Conservation (phyloP, 2,797 vertebrate genomes). For the Gymnothorax javanicus region DNA sequence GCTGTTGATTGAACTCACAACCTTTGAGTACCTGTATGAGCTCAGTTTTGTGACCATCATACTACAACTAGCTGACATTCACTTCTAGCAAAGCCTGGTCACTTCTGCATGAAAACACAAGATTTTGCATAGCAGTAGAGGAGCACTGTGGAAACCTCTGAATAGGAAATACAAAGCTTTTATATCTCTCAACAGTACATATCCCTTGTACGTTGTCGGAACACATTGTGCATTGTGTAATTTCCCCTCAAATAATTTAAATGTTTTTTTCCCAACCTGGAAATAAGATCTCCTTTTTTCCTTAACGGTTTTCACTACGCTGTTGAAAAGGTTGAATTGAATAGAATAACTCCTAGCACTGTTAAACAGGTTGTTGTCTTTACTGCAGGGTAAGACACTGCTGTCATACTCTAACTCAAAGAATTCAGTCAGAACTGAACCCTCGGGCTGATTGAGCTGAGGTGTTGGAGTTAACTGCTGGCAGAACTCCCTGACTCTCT, state of each 20-base stretch:
- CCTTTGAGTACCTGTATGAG: not conserved
- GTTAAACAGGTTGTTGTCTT: not conserved
- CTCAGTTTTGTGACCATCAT: not conserved
- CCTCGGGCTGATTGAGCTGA: not conserved
- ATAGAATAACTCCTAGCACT: not conserved
- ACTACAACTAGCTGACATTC: conserved; percentile 10
- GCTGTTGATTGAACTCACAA: not conserved
- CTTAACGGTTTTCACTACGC: not conserved
- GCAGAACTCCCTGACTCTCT: not conserved
- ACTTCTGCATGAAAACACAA: not conserved
- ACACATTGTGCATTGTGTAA: not conserved
- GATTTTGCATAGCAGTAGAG: not conserved
- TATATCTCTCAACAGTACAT: conserved; percentile 6
- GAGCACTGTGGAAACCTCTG: not conserved
- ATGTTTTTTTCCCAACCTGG: not conserved
- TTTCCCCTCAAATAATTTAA: not conserved
- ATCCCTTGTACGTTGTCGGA: not conserved
- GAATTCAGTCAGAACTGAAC: not conserved
- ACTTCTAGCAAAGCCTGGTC: not conserved
- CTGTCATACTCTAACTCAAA: not conserved
- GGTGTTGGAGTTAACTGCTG: not conserved
- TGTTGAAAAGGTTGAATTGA: not conserved
- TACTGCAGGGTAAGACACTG: not conserved
- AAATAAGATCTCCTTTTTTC: not conserved
- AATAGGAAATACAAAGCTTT: not conserved